These are phyloP conservation scores for Leptinotarsa haldemani DNA, from an alignment of 2,888 invertebrate genomes.

Conservation along the genomic window DNA sequence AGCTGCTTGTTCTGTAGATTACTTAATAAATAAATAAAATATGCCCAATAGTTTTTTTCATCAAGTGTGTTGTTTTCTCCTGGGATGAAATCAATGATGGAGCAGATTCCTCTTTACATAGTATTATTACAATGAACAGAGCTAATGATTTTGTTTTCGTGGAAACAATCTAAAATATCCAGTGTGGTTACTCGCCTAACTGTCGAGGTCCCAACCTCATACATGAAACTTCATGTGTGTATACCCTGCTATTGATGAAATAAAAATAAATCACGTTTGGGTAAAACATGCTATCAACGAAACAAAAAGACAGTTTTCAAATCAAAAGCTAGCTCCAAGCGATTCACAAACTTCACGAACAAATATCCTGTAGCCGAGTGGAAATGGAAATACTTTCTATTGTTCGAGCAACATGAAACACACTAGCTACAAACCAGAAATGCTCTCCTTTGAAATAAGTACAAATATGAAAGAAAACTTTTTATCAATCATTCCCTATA, in stretches of 20 bases:
- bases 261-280: not conserved
- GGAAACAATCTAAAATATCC: too few relatives aligned
- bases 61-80: too few relatives aligned
- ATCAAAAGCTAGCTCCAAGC: constrained; percentile 1
- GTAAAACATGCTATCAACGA: not conserved
- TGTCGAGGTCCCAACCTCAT: too few relatives aligned
- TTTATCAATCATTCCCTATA: constrained; percentile 49
- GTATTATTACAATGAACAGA: too few relatives aligned
- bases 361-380: constrained; percentile 13
- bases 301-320: not conserved
- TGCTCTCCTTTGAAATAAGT: constrained; percentile 39
- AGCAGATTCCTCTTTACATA: too few relatives aligned
- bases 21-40: too few relatives aligned
- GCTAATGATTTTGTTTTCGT: too few relatives aligned
- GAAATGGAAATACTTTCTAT: constrained; percentile 19
- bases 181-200: too few relatives aligned
- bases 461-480: constrained; percentile 46
- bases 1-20: too few relatives aligned
- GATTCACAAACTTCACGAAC: constrained; percentile 14
- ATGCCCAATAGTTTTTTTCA: too few relatives aligned
- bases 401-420: constrained; percentile 22
- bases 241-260: not conserved
- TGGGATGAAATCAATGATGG: too few relatives aligned
- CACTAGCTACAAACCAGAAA: constrained; percentile 8
- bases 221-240: not conserved